Percentiles rank a stretch among this genome's conserved stretches.
phyloP scores from a whole-genome alignment of 37 sponge, comb jelly and placozoan species.

The Beroe forskalii region DNA sequence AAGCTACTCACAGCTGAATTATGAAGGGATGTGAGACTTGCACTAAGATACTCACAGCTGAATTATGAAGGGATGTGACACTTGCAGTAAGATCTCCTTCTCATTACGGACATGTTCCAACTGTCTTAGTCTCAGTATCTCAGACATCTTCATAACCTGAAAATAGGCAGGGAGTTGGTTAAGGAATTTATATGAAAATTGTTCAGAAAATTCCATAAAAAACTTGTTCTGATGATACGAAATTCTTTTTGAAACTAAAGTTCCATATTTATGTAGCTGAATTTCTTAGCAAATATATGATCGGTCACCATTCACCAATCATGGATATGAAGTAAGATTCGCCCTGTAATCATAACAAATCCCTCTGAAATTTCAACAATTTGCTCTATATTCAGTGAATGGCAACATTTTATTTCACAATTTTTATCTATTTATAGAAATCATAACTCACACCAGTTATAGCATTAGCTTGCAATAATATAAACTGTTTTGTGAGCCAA shows the following conservation, averaged over 20 bases:
- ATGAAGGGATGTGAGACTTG: slow-evolving; percentile 46
- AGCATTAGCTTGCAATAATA: no score
- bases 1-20: neutral
- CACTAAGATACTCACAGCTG: slow-evolving; percentile 77
- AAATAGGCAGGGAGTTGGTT: neutral
- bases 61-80: slow-evolving; percentile 91
- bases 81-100: slow-evolving; percentile 75
- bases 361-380: neutral
- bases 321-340: neutral
- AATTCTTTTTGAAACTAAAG: no score
- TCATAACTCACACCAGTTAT: no score
- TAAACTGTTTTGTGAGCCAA: no score
- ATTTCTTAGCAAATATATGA: no score
- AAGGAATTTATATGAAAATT: neutral
- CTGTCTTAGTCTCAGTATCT: slow-evolving; percentile 83
- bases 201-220: neutral
- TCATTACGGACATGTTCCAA: slow-evolving; percentile 91
- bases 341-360: neutral
- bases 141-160: slow-evolving; percentile 77
- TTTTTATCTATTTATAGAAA: no score
- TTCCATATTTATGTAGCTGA: no score
- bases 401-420: no score
- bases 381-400: neutral
- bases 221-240: no score
- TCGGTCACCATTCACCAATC: no score